Conservation (phyloP, 2,797 vertebrate species). For the Platyrinchus mystaceus region DNA sequence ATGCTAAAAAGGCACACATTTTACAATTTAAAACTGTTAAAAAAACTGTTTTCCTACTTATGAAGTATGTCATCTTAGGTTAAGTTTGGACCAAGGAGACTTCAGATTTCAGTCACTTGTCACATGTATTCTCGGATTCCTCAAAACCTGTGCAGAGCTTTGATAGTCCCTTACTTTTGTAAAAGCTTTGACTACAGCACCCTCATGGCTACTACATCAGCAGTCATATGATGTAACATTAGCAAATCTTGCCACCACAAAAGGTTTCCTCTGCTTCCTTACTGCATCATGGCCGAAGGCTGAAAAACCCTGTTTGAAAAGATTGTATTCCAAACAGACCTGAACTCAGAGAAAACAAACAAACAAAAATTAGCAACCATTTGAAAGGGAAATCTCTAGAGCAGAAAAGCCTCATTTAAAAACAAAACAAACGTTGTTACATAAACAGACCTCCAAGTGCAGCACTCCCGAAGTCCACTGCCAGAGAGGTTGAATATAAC, state of each 20-base stretch:
- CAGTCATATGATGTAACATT: not conserved
- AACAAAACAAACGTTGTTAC: not conserved
- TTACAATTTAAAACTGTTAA: not conserved
- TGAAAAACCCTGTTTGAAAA: not conserved
- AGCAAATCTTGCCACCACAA: not conserved
- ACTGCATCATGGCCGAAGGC: not conserved
- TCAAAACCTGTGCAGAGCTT: not conserved
- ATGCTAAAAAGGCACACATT: not conserved
- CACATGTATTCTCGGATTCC: not conserved
- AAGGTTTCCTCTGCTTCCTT: not conserved
- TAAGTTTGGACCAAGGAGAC: not conserved
- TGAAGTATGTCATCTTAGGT: not conserved
- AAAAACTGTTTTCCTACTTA: not conserved
- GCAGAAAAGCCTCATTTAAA: not conserved
- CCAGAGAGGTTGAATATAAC: not conserved
- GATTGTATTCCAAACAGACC: not conserved
- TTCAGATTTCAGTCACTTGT: not conserved
- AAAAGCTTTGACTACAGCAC: not conserved
- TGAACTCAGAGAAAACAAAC: not conserved
- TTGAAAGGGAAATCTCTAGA: not conserved
- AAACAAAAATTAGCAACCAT: not conserved
- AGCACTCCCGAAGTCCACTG: not conserved
- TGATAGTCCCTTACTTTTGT: not conserved
- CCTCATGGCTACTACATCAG: not conserved
- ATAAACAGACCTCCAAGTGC: not conserved